phyloP scores from a whole-genome alignment of 2,888 invertebrate species.

The Hesperia comma region DNA sequence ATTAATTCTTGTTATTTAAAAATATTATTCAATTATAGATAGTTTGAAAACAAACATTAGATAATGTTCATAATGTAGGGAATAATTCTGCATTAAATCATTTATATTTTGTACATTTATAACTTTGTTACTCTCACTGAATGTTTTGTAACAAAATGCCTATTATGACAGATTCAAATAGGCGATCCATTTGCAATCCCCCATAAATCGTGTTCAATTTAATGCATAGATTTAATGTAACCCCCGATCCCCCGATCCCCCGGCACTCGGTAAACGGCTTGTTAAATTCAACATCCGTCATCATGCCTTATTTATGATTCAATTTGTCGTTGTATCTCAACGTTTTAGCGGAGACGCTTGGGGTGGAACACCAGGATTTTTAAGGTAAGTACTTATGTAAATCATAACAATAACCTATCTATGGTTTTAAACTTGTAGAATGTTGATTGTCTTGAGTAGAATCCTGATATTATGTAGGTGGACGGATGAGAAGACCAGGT shows the following conservation, averaged over 20 bases:
- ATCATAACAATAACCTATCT: too few species aligned
- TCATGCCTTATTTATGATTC: conserved; percentile 38
- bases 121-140: too few species aligned
- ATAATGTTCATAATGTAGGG: too few species aligned
- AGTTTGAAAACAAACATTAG: too few species aligned
- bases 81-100: too few species aligned
- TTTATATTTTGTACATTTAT: too few species aligned
- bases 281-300: conserved; percentile 68
- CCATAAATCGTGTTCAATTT: neutral
- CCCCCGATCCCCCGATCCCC: neutral
- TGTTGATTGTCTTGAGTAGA: too few species aligned
- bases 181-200: neutral
- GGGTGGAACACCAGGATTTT: neutral
- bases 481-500: too few species aligned
- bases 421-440: too few species aligned
- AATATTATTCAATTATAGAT: too few species aligned
- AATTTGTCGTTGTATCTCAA: conserved; percentile 19
- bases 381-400: neutral
- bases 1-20: too few species aligned
- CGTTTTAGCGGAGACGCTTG: neutral
- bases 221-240: conserved; percentile 10
- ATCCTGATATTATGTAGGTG: too few species aligned
- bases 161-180: neutral
- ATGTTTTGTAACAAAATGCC: neutral
- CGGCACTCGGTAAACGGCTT: conserved; percentile 52